Evolutionary conservation across 2,888 invertebrate species (phyloP).

Genomic region (Drosophila acutilabella): DNA sequence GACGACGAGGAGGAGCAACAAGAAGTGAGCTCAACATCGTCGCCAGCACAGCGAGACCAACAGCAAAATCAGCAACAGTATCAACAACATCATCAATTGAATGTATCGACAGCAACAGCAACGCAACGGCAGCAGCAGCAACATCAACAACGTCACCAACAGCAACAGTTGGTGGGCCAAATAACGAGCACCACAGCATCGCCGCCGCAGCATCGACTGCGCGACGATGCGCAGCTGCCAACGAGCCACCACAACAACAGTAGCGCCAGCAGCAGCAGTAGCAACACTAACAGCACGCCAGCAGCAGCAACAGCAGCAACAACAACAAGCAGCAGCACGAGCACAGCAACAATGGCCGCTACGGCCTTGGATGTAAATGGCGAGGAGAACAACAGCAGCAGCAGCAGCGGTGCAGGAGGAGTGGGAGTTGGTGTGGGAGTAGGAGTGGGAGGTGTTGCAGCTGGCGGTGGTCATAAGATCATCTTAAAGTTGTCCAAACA

Average conservation of each 20-base stretch:
- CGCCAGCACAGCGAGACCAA: constrained; percentile 53
- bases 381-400: constrained; percentile 29
- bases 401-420: constrained; percentile 37
- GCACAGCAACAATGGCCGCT: constrained; percentile 31
- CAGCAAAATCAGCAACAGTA: constrained; percentile 51
- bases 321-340: not conserved
- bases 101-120: constrained; percentile 59
- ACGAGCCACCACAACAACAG: constrained; percentile 46
- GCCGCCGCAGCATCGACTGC: constrained; percentile 70
- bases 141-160: constrained; percentile 33
- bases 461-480: constrained; percentile 58
- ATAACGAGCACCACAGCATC: constrained; percentile 84
- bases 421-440: not conserved
- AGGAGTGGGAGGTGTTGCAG: constrained; percentile 25
- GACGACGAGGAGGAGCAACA: constrained; percentile 47
- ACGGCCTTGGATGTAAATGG: constrained; percentile 45
- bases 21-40: constrained; percentile 59
- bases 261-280: constrained; percentile 57
- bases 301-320: constrained; percentile 35
- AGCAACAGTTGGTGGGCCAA: constrained; percentile 73
- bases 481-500: constrained; percentile 70
- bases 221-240: constrained; percentile 75
- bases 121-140: constrained; percentile 32
- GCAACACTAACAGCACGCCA: constrained; percentile 39
- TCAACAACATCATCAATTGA: constrained; percentile 51